Percentiles rank a stretch among this genome's conserved stretches.
Conservation (phyloP, 2,113 vertebrate species). For the Danionella cerebrum region DNA sequence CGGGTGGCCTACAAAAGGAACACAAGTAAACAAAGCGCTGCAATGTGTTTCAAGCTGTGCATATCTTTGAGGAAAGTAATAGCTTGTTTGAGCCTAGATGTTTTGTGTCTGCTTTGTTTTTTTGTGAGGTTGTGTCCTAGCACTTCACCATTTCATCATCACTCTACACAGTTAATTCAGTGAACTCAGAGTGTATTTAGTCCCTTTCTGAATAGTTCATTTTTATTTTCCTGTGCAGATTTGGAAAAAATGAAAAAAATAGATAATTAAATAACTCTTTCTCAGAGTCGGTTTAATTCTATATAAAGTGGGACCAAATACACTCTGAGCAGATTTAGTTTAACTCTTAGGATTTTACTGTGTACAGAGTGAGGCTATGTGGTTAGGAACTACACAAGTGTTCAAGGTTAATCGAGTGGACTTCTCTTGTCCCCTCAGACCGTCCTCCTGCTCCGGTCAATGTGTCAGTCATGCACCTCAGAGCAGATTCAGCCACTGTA, state of each 20-base stretch:
- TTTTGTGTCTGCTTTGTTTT: not conserved
- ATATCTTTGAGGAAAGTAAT: not conserved
- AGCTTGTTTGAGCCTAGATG: not conserved
- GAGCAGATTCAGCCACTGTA: conserved; percentile 91
- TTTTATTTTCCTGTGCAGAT: too few species aligned
- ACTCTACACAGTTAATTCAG: not conserved
- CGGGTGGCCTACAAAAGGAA: not conserved
- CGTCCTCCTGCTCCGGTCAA: conserved; percentile 90
- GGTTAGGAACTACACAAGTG: not conserved
- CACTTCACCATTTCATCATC: not conserved
- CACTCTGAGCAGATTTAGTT: too few species aligned
- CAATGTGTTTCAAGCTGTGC: conserved; percentile 19
- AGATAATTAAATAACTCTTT: too few species aligned
- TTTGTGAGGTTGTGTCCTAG: not conserved
- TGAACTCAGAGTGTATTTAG: not conserved
- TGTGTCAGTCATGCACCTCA: conserved; percentile 87
- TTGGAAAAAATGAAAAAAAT: too few species aligned
- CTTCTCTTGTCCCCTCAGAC: conserved; percentile 57
- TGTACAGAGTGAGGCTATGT: not conserved
- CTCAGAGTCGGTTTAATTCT: too few species aligned
- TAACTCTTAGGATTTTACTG: too few species aligned
- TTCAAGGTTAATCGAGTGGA: not conserved
- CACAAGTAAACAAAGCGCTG: not conserved
- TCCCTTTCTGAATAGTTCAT: too few species aligned
- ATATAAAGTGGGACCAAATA: too few species aligned